Percentiles rank a stretch among this genome's conserved stretches.
These are phyloP conservation scores for Lepilemur septentrionalis DNA, from an alignment of 2,797 vertebrate genomes.

Conservation along the genomic window DNA sequence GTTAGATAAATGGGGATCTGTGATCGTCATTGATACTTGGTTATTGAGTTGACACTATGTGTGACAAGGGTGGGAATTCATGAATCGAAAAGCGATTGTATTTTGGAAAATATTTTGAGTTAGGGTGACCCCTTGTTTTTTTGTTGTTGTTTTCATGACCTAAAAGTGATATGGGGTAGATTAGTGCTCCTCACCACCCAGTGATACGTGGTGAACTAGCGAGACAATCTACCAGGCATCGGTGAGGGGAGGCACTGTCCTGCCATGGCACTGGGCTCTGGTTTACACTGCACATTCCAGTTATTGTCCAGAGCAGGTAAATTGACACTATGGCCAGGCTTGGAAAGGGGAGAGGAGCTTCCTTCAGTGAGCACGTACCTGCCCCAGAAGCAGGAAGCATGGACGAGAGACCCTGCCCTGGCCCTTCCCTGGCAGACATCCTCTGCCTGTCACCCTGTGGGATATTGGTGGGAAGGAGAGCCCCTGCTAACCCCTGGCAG, in stretches of 20 bases:
- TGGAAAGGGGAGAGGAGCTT: neutral
- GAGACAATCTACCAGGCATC: neutral
- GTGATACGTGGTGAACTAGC: neutral
- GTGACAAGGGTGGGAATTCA: neutral
- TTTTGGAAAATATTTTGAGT: neutral
- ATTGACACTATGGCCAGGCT: too few relatives aligned
- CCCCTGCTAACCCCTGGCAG: neutral
- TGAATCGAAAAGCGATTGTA: neutral
- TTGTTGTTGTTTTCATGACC: neutral
- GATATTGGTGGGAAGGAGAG: neutral
- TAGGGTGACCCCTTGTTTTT: neutral
- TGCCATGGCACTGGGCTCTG: neutral
- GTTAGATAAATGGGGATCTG: neutral
- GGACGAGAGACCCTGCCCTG: rapidly evolving
- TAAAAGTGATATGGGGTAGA: neutral
- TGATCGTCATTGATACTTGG: neutral
- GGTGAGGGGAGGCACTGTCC: too few relatives aligned
- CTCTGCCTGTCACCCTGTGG: neutral
- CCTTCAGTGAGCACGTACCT: rapidly evolving
- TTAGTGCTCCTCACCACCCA: neutral
- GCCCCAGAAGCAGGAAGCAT: neutral
- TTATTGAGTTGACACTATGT: neutral
- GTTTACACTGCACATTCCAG: too few relatives aligned
- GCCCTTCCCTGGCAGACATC: neutral
- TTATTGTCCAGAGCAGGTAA: neutral